Conservation (phyloP, 2,113 vertebrate genomes). For the Helogale parvula region DNA sequence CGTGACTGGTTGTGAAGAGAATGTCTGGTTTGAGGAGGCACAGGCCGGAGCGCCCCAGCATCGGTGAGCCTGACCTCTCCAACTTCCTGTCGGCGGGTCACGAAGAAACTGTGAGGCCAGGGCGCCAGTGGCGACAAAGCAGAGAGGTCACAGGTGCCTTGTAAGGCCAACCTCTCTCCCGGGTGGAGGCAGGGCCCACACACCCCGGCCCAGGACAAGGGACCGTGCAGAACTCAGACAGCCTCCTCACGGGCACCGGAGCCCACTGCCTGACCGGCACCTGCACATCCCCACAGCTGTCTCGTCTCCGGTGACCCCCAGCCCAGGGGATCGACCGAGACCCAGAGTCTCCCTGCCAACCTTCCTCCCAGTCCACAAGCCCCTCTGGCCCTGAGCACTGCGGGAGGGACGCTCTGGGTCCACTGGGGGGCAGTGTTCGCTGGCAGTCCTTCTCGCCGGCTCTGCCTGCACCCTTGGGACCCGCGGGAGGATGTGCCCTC, state of each 20-base stretch:
- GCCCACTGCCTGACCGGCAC: background rate
- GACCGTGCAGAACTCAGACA: background rate
- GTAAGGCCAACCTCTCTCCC: background rate
- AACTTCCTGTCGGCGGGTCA: background rate
- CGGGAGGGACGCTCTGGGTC: background rate
- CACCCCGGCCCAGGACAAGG: background rate
- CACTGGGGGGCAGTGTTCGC: background rate
- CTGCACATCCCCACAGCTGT: background rate
- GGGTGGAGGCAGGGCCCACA: background rate
- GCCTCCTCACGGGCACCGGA: background rate
- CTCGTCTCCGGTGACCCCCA: background rate
- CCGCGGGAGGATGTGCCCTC: background rate
- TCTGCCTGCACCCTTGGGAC: background rate
- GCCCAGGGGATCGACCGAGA: background rate
- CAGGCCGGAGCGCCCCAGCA: accelerated
- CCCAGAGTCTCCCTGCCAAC: background rate
- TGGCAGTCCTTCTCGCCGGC: accelerated
- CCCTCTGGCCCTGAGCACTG: background rate
- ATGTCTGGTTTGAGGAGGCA: background rate
- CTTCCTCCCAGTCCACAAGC: background rate
- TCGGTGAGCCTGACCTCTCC: too few species aligned
- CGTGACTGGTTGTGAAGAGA: background rate
- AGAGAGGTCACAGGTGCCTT: background rate
- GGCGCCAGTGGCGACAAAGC: background rate
- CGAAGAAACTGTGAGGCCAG: background rate